phyloP scores from a whole-genome alignment of 2,797 vertebrate species.

The Cercopithecus diana region DNA sequence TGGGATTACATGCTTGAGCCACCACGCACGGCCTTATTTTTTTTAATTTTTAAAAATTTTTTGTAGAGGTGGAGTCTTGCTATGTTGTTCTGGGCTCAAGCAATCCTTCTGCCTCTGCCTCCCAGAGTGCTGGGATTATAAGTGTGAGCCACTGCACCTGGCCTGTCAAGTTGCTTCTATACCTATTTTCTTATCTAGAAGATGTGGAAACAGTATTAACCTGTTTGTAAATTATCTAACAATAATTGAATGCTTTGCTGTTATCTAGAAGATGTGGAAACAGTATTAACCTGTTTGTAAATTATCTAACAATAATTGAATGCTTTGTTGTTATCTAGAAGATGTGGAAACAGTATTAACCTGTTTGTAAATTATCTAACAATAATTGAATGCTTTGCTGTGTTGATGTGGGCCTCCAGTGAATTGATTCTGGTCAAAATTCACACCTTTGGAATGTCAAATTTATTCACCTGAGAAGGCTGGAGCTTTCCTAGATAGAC shows the following conservation, averaged over 20 bases:
- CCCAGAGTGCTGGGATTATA: background rate
- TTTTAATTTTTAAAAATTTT: fast-evolving
- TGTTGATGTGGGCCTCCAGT: background rate
- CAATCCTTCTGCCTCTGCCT: background rate
- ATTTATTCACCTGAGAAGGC: background rate
- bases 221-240: background rate
- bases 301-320: background rate
- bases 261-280: background rate
- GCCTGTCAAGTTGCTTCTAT: background rate
- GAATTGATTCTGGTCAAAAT: background rate
- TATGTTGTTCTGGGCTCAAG: background rate
- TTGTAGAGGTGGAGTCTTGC: background rate
- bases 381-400: background rate
- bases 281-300: background rate
- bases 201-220: background rate
- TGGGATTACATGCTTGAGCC: too few species aligned
- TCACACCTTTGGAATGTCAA: background rate
- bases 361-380: background rate
- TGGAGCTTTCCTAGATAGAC: background rate
- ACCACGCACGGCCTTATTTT: too few species aligned
- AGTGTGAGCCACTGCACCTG: background rate
- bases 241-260: background rate
- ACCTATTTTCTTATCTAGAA: conserved; percentile 16
- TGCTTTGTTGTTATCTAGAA: background rate
- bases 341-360: background rate